Conservation (phyloP, 2,797 vertebrate genomes). For the Mormyrops boulengeri region DNA sequence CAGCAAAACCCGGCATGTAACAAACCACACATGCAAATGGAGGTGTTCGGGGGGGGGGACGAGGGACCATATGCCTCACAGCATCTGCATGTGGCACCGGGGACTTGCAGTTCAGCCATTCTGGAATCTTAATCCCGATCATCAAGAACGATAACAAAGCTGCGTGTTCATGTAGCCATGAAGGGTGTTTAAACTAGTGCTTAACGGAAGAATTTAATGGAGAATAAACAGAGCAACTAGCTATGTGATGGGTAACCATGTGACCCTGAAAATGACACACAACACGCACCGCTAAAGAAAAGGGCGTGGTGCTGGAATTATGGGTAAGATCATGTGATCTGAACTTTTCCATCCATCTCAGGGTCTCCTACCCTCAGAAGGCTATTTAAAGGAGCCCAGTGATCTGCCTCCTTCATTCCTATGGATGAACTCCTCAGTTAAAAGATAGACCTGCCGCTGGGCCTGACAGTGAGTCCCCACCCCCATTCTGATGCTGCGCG, state of each 20-base stretch:
- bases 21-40: neutral
- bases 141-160: neutral
- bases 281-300: neutral
- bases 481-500: neutral
- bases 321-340: neutral
- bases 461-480: constrained; percentile 9
- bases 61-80: neutral
- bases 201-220: neutral
- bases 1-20: neutral
- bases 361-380: neutral
- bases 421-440: neutral
- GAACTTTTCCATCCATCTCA: neutral
- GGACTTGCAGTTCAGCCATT: neutral
- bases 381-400: neutral
- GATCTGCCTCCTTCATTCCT: neutral
- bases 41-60: neutral
- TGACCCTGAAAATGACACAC: neutral
- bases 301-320: neutral
- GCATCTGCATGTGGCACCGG: neutral
- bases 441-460: constrained; percentile 3
- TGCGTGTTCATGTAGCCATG: neutral
- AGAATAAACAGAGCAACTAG: neutral
- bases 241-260: neutral
- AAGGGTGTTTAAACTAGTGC: neutral
- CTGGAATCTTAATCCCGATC: neutral